Evolutionary conservation across 1,140 invertebrate genomes (phyloP).

Genomic region (Neelides sp.): DNA sequence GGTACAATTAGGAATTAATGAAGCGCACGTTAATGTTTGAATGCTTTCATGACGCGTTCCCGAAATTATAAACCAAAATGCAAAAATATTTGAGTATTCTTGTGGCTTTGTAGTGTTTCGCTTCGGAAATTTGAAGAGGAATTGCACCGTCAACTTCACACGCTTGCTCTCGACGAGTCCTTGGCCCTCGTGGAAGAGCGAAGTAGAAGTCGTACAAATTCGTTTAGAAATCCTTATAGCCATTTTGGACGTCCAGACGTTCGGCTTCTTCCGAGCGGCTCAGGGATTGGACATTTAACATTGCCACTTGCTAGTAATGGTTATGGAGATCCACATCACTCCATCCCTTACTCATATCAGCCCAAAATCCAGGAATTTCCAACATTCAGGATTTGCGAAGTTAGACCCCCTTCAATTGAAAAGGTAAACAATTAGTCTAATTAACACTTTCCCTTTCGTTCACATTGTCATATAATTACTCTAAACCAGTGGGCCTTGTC

Average conservation of each 20-base stretch:
- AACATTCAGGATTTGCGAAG: slow-evolving; percentile 30
- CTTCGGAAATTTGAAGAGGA: slow-evolving; percentile 28
- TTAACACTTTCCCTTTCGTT: too few species aligned
- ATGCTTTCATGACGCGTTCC: too few species aligned
- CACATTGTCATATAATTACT: too few species aligned
- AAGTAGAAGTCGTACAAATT: slow-evolving; percentile 17
- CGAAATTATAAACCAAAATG: too few species aligned
- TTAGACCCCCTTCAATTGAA: slow-evolving; percentile 30
- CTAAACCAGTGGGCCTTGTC: too few species aligned
- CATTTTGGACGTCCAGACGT: slow-evolving; percentile 31
- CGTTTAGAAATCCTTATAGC: slow-evolving; percentile 28
- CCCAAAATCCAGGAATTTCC: slow-evolving; percentile 23
- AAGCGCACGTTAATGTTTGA: too few species aligned
- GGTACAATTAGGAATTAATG: too few species aligned
- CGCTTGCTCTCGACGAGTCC: slow-evolving; percentile 29
- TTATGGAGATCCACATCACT: too few species aligned
- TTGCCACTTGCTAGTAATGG: neutral
- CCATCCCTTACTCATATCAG: slow-evolving; percentile 10
- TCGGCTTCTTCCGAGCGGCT: slow-evolving; percentile 18
- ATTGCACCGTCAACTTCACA: slow-evolving; percentile 27
- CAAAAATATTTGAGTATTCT: too few species aligned
- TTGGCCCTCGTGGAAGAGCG: slow-evolving; percentile 29
- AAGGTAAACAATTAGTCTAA: too few species aligned
- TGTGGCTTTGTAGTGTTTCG: slow-evolving; percentile 21
- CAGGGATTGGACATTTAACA: slow-evolving; percentile 16